Conservation (phyloP, 2,113 vertebrate genomes). For the Tachuris rubrigastra region DNA sequence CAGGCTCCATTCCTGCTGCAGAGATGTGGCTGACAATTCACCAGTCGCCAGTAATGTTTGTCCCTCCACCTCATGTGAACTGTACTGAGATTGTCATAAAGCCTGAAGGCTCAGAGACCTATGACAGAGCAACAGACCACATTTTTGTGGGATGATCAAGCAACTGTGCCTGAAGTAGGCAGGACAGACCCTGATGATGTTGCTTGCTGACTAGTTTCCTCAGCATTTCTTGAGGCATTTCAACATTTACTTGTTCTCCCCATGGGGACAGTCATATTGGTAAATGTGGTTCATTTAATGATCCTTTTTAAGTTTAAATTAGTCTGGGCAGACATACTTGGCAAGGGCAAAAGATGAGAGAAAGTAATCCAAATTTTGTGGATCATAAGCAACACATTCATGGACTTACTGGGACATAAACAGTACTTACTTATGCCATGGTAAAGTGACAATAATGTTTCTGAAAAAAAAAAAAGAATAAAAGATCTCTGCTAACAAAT, state of each 20-base stretch:
- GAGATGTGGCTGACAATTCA: neutral
- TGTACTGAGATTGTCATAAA: neutral
- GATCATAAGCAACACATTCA: neutral
- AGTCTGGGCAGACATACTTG: neutral
- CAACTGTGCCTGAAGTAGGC: neutral
- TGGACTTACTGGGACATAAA: neutral
- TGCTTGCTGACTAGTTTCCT: neutral
- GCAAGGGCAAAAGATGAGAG: neutral
- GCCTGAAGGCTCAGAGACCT: neutral
- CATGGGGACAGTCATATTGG: neutral
- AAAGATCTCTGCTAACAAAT: neutral
- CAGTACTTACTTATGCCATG: neutral
- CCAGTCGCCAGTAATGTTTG: neutral
- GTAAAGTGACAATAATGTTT: neutral
- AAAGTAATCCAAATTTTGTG: neutral
- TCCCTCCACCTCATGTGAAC: neutral
- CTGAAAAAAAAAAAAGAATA: neutral
- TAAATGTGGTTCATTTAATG: neutral
- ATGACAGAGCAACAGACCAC: neutral
- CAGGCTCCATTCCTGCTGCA: neutral
- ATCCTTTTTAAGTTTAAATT: neutral
- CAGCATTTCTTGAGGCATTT: slow-evolving; percentile 1
- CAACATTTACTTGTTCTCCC: neutral
- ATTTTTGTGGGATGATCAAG: neutral
- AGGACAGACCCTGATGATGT: neutral